Evolutionary conservation across 2,113 vertebrate genomes (phyloP).

Genomic region (Rhinogobius similis): DNA sequence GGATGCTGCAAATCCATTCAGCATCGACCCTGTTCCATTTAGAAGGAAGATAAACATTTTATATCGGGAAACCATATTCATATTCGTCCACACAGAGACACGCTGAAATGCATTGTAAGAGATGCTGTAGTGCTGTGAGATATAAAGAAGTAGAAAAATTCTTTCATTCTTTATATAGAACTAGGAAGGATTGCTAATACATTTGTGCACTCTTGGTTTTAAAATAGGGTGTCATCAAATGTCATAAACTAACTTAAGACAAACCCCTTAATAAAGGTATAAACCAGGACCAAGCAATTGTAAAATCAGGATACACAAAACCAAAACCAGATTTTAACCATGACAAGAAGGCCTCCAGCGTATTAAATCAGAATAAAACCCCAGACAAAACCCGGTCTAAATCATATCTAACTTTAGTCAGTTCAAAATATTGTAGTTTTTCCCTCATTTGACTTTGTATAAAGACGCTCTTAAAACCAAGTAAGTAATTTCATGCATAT

Average conservation of each 20-base stretch:
- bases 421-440: not conserved
- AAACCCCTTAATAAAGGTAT: not conserved
- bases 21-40: conserved; percentile 73
- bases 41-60: conserved; percentile 67
- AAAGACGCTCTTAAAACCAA: not conserved
- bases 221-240: too few species aligned
- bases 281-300: not conserved
- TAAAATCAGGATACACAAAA: not conserved
- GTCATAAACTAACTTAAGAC: not conserved
- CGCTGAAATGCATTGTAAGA: conserved; percentile 36
- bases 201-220: not conserved
- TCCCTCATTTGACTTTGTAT: not conserved
- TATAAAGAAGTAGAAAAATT: not conserved
- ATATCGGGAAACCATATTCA: conserved; percentile 63
- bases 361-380: too few species aligned
- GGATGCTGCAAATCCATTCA: conserved; percentile 70
- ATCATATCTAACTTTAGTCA: not conserved
- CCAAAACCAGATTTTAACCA: not conserved
- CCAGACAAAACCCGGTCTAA: too few species aligned
- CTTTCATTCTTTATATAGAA: not conserved
- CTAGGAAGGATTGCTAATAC: not conserved
- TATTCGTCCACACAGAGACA: conserved; percentile 20
- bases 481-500: not conserved
- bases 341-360: too few species aligned
- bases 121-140: conserved; percentile 6